Percentiles rank a stretch among this genome's conserved stretches.
These are phyloP conservation scores for Iselma pallidipennis DNA, from an alignment of 2,888 invertebrate species.

Conservation along the genomic window DNA sequence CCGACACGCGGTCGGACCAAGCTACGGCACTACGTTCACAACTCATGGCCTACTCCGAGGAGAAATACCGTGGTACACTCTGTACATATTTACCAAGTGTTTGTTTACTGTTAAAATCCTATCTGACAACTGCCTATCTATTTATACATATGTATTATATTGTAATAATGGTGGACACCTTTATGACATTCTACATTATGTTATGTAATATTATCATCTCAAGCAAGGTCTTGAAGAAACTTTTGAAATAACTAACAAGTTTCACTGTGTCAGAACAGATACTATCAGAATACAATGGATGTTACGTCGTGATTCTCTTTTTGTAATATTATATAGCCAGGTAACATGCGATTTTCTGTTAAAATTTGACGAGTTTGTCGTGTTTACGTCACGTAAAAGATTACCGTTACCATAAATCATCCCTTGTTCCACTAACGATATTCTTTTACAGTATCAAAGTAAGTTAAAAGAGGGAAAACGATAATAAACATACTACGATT, in stretches of 20 bases:
- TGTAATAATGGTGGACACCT: background rate
- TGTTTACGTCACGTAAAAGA: conserved; percentile 18
- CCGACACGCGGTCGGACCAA: too few species aligned
- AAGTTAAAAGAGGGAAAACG: conserved; percentile 1
- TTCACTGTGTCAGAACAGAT: conserved; percentile 10
- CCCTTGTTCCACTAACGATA: conserved; percentile 1
- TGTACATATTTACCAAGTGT: background rate
- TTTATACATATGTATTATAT: background rate
- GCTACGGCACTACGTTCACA: too few species aligned
- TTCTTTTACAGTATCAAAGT: conserved; percentile 9
- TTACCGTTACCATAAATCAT: conserved; percentile 16
- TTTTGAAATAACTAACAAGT: conserved; percentile 1
- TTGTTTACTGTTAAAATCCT: background rate
- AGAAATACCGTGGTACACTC: too few species aligned
- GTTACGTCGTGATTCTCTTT: conserved; percentile 5
- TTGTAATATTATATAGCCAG: conserved; percentile 9
- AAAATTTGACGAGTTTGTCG: conserved; percentile 7
- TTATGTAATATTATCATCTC: background rate
- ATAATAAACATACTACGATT: conserved; percentile 4
- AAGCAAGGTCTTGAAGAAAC: too few species aligned
- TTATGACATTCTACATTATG: background rate
- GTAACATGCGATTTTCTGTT: conserved; percentile 15
- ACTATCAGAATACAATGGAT: conserved; percentile 10
- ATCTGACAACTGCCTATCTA: background rate
- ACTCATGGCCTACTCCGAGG: too few species aligned